These are phyloP conservation scores for Cataglyphis livida DNA, from an alignment of 2,888 invertebrate species.

Conservation along the genomic window DNA sequence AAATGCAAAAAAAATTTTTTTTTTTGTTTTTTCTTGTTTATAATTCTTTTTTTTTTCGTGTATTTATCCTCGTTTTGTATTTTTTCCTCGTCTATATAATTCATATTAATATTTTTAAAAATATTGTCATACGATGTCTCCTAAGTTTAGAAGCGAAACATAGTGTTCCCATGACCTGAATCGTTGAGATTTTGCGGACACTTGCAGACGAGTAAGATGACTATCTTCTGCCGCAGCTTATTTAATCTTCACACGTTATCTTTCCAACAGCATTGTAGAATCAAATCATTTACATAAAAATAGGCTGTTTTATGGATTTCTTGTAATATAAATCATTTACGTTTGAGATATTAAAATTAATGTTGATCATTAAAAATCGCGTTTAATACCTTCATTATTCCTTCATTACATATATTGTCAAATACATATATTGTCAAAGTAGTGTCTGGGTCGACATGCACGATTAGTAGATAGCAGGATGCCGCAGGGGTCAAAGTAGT, in stretches of 20 bases:
- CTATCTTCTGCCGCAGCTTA: not conserved
- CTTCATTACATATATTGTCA: not conserved
- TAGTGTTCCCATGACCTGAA: constrained; percentile 67
- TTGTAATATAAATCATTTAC: not conserved
- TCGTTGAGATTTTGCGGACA: constrained; percentile 53
- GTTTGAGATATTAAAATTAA: not conserved
- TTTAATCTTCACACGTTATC: not conserved
- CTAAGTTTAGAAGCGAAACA: constrained; percentile 49
- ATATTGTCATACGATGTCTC: constrained; percentile 42
- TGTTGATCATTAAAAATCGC: not conserved
- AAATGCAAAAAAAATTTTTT: no score
- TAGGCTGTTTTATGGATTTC: not conserved
- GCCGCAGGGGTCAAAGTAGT: constrained; percentile 66
- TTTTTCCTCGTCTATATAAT: not conserved
- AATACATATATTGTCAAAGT: not conserved
- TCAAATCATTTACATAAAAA: not conserved
- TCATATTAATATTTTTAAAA: not conserved
- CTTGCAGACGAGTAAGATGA: constrained; percentile 14
- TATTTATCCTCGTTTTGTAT: no score
- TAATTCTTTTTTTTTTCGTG: no score
- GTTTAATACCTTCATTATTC: not conserved
- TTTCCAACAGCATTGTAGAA: not conserved
- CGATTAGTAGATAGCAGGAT: constrained; percentile 61
- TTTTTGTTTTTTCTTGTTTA: no score
- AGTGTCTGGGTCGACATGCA: constrained; percentile 68